Conservation (phyloP, 1,140 invertebrate species). For the Habropoda laboriosa region DNA sequence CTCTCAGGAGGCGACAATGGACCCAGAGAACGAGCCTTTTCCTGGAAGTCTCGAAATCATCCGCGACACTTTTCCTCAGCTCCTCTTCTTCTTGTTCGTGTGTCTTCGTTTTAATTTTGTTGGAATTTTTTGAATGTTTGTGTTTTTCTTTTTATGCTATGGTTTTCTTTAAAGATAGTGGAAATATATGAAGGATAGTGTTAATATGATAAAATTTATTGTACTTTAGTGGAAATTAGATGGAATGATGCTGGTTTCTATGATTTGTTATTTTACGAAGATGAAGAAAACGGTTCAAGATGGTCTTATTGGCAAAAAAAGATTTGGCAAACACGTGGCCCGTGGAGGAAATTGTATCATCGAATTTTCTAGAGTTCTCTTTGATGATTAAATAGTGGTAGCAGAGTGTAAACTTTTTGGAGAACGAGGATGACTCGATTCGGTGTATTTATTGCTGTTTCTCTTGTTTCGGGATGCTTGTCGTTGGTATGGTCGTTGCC, state of each 20-base stretch:
- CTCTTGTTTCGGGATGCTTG: neutral
- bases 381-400: neutral
- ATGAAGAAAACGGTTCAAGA: neutral
- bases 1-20: constrained; percentile 54
- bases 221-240: too few relatives aligned
- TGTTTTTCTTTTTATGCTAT: neutral
- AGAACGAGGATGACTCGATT: neutral
- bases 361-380: constrained; percentile 30
- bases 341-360: constrained; percentile 12
- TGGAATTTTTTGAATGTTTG: neutral
- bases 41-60: constrained; percentile 43
- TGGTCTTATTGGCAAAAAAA: neutral
- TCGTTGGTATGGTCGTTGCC: neutral
- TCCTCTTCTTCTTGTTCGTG: neutral
- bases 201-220: too few relatives aligned
- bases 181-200: too few relatives aligned
- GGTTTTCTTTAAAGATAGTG: neutral
- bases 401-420: neutral
- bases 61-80: neutral
- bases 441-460: neutral
- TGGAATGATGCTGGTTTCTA: too few relatives aligned
- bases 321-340: neutral
- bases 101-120: neutral
- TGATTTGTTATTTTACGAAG: neutral
- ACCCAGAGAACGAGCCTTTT: constrained; percentile 37